phyloP scores from a whole-genome alignment of 2,113 vertebrate species.

The Aepyceros melampus region DNA sequence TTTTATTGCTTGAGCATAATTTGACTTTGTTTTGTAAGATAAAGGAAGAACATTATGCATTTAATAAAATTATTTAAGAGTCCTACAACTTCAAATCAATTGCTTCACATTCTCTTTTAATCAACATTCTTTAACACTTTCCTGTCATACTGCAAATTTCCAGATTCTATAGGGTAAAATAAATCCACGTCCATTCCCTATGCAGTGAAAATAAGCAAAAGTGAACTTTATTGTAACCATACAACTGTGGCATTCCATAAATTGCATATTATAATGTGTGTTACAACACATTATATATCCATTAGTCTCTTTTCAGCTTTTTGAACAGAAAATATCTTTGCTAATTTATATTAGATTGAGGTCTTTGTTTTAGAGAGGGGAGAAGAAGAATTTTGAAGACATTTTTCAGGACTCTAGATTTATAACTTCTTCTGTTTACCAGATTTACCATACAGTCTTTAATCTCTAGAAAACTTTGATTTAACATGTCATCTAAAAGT shows the following conservation, averaged over 20 bases:
- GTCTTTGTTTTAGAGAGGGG: constrained; percentile 42
- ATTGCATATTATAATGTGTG: constrained; percentile 65
- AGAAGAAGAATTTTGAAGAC: constrained; percentile 72
- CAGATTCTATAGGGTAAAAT: constrained; percentile 47
- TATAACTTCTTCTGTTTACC: constrained; percentile 73
- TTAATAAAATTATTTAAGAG: neutral
- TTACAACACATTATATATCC: constrained; percentile 64
- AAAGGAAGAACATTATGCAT: neutral
- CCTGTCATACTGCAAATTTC: neutral
- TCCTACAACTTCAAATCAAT: neutral
- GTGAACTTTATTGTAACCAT: constrained; percentile 53
- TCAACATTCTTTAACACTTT: neutral
- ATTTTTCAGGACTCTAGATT: constrained; percentile 76
- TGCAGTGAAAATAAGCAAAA: constrained; percentile 62
- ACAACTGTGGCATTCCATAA: constrained; percentile 75
- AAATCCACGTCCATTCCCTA: constrained; percentile 12
- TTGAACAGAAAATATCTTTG: constrained; percentile 66
- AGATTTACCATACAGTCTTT: constrained; percentile 79
- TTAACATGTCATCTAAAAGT: constrained; percentile 80
- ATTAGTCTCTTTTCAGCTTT: constrained; percentile 76
- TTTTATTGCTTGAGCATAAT: neutral
- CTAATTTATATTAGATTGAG: constrained; percentile 49
- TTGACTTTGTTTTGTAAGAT: neutral
- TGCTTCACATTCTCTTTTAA: neutral
- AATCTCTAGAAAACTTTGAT: constrained; percentile 83